Conservation (phyloP, 2,797 vertebrate genomes). For the Orestias chungarensis region DNA sequence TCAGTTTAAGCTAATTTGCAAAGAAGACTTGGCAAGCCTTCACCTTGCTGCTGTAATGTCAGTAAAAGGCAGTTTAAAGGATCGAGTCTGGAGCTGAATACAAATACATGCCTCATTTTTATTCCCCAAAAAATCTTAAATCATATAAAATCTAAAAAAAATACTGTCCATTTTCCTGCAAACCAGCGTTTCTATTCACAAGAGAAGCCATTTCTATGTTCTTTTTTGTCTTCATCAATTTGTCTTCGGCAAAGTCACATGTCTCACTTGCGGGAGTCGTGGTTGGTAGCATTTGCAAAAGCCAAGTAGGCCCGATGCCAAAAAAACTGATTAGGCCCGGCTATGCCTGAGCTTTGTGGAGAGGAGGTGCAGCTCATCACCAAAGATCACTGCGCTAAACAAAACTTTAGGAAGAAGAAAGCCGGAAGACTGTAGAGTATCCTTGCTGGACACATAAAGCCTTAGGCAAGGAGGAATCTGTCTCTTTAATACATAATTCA, state of each 20-base stretch:
- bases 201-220: background rate
- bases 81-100: background rate
- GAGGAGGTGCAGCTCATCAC: constrained; percentile 73
- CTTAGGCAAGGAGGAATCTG: constrained; percentile 77
- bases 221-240: constrained; percentile 32
- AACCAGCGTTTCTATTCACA: background rate
- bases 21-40: background rate
- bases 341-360: constrained; percentile 60
- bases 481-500: constrained; percentile 79
- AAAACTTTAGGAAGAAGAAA: constrained; percentile 79
- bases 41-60: too few species aligned
- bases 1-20: background rate
- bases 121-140: background rate
- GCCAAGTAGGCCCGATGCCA: constrained; percentile 70
- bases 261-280: constrained; percentile 63
- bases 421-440: constrained; percentile 72
- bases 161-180: background rate
- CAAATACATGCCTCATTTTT: background rate
- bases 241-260: constrained; percentile 54
- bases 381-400: constrained; percentile 73
- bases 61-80: background rate
- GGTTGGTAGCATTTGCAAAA: constrained; percentile 68
- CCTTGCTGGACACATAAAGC: constrained; percentile 75
- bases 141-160: background rate
- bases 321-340: constrained; percentile 75